These are phyloP conservation scores for Psilanteris sp. DNA, from an alignment of 1,140 invertebrate species.

Conservation along the genomic window DNA sequence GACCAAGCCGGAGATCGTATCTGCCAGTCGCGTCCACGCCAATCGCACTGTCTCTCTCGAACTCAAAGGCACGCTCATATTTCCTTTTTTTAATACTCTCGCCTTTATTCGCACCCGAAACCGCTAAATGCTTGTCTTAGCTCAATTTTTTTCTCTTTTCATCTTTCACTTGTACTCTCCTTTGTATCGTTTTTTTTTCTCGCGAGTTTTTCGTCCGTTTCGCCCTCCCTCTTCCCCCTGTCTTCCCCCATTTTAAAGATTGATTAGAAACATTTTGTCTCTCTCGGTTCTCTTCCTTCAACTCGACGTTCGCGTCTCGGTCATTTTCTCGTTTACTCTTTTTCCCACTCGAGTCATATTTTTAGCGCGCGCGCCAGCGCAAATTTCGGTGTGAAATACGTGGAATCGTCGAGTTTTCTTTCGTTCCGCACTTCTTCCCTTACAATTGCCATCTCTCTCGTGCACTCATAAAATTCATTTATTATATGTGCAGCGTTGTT, in stretches of 20 bases:
- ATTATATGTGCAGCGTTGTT: background rate
- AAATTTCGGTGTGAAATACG: constrained; percentile 47
- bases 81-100: no score
- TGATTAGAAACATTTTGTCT: no score
- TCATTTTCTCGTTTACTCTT: constrained; percentile 21
- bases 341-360: constrained; percentile 36
- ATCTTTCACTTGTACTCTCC: no score
- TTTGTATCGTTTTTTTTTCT: no score
- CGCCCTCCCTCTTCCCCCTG: no score
- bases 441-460: background rate
- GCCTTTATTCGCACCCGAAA: no score
- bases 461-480: background rate
- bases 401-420: constrained; percentile 41
- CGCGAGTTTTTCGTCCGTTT: no score
- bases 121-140: no score
- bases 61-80: no score
- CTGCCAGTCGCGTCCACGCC: constrained; percentile 60
- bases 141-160: no score
- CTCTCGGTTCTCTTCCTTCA: background rate
- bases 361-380: constrained; percentile 25
- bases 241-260: no score
- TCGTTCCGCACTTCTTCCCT: constrained; percentile 47
- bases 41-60: constrained; percentile 16
- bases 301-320: constrained; percentile 1
- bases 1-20: constrained; percentile 76